Evolutionary conservation across 2,888 invertebrate species (phyloP).

Genomic region (Aphodius granarius): DNA sequence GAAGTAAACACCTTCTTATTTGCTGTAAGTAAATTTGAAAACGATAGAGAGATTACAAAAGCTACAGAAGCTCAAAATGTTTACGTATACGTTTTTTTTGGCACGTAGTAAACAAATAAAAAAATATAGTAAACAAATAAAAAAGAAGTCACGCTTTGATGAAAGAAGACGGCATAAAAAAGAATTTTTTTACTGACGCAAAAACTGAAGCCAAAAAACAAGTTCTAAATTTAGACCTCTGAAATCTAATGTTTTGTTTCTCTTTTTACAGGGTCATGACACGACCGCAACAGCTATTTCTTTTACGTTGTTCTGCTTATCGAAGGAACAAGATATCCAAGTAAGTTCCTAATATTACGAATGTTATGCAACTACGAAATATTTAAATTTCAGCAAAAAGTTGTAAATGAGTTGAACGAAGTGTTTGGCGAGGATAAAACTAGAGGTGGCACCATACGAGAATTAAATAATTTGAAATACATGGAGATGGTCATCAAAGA

Average conservation of each 20-base stretch:
- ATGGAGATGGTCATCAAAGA: constrained; percentile 7
- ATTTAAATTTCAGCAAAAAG: neutral
- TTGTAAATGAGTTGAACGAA: neutral
- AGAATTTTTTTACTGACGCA: too few species aligned
- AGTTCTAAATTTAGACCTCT: too few species aligned
- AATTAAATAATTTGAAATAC: constrained; percentile 5
- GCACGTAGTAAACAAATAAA: too few species aligned
- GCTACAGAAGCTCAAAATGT: too few species aligned
- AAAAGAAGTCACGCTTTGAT: too few species aligned
- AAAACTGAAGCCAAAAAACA: too few species aligned
- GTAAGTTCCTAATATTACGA: neutral
- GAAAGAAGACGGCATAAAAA: too few species aligned
- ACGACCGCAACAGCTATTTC: neutral
- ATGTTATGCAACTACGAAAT: neutral
- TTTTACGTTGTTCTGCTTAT: neutral
- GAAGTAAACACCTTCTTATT: neutral
- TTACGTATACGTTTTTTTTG: too few species aligned
- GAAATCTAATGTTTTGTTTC: too few species aligned
- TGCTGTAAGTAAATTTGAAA: neutral
- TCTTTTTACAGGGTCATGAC: neutral
- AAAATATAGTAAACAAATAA: too few species aligned
- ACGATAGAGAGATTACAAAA: too few species aligned
- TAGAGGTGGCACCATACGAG: neutral
- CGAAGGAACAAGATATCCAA: neutral
- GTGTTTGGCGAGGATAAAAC: neutral